A percentile compares a stretch with the other conserved stretches of the same genome.
These are phyloP conservation scores for Erythrolamprus reginae DNA, from an alignment of 2,113 vertebrate species.

Conservation along the genomic window DNA sequence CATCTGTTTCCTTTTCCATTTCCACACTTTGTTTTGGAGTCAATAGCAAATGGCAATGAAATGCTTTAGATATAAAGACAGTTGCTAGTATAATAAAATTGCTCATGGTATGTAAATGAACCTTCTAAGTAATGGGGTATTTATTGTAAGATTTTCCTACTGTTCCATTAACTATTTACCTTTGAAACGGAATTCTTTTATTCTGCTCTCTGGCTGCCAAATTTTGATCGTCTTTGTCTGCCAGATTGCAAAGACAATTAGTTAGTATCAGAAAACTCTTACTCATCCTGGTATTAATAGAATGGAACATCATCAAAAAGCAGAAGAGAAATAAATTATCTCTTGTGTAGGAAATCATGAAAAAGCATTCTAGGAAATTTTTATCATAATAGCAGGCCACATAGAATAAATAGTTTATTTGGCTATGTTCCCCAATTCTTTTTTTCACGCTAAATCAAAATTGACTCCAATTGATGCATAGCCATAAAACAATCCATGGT, in stretches of 20 bases:
- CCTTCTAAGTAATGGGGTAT: neutral
- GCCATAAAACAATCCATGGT: neutral
- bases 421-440: too few relatives aligned
- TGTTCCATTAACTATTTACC: neutral
- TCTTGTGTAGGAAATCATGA: neutral
- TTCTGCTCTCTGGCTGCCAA: neutral
- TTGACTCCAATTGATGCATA: neutral
- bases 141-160: neutral
- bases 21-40: neutral
- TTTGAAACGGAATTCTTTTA: neutral
- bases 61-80: neutral
- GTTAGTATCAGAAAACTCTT: neutral
- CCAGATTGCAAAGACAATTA: neutral
- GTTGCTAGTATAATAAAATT: neutral
- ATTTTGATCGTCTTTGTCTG: neutral
- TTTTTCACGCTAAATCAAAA: too few relatives aligned
- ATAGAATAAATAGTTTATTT: neutral
- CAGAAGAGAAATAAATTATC: neutral
- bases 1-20: neutral
- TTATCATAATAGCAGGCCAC: neutral
- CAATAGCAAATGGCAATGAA: neutral
- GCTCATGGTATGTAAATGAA: neutral
- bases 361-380: neutral
- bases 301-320: neutral
- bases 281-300: neutral